Percentiles rank a stretch among this genome's conserved stretches.
Evolutionary conservation across 2,888 invertebrate species (phyloP).

Genomic region (Tuta absoluta): DNA sequence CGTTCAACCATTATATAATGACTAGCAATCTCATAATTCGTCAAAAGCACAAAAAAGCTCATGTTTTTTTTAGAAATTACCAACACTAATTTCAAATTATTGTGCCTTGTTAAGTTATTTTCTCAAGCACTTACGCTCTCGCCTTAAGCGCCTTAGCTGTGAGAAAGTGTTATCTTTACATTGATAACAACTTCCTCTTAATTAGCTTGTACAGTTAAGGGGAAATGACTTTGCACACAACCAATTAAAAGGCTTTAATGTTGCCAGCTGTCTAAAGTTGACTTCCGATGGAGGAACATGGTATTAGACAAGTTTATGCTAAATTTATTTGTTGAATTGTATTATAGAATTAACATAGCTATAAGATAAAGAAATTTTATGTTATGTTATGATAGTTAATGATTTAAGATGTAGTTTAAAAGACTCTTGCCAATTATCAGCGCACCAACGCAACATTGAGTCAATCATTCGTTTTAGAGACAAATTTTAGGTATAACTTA

Average conservation of each 20-base stretch:
- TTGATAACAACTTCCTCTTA: slow-evolving; percentile 28
- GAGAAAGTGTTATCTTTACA: slow-evolving; percentile 25
- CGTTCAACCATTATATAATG: too few species aligned
- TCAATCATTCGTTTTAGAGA: too few species aligned
- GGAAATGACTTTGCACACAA: not conserved
- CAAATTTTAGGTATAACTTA: too few species aligned
- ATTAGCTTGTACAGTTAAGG: slow-evolving; percentile 19
- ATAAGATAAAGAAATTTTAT: too few species aligned
- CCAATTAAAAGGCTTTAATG: slow-evolving; percentile 8
- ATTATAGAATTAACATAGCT: too few species aligned
- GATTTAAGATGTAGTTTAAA: too few species aligned
- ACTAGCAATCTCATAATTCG: too few species aligned
- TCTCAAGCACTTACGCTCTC: not conserved
- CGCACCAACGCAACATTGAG: too few species aligned
- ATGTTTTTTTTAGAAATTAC: too few species aligned
- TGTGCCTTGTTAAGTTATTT: not conserved
- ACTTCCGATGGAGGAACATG: slow-evolving; percentile 3
- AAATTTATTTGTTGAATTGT: not conserved
- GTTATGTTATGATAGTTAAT: too few species aligned
- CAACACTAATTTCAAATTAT: not conserved
- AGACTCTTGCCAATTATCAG: too few species aligned
- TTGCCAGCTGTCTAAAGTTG: slow-evolving; percentile 1
- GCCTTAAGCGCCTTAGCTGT: slow-evolving; percentile 16
- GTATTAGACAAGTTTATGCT: not conserved
- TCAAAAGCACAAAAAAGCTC: not conserved